Evolutionary conservation across 2,113 vertebrate species (phyloP), one percentile per base, ranked within the genome.

Genomic region (Progne subis): DNA sequence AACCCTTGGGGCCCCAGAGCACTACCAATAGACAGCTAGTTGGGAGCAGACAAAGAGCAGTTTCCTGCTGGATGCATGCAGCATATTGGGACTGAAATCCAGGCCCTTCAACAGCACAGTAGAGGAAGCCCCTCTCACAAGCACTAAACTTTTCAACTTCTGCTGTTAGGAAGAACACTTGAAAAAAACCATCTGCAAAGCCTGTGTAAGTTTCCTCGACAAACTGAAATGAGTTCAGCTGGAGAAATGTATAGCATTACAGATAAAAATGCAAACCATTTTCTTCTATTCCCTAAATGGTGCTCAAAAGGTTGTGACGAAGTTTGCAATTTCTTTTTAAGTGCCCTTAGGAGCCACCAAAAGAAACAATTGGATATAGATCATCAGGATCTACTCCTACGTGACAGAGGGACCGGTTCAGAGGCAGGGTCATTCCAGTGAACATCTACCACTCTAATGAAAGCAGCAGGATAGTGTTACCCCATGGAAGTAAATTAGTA

Each of bases 251-350:
- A 56, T 82, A 92, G 71, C 79, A 86, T 34, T 72, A 81, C 76
- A 39, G 61, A 93, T 90, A 94, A 83, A 95, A 96, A 97, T 92
- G 86, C 81, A 86, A 88, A 92, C 92, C 69, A 94, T 89, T 94
- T 83, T 71, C 88, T 85, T 93, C 82, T 89, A 23, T 76, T 88
- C 14, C 91, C 34, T 0, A 2, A 96, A 94, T 55, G 6, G 50
- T 0, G 5, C 70, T 86, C n/a, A 47, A 34, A 82, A 91, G 68
- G 69, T 68, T 94, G 47, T n/a, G 64, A 95, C 95, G 94, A 96
- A 96, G 92, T 94, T 79, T 82, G 92, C 44, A 78, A 88, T 97
- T 94, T 93, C 88, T 96, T 96, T 91, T 12, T 34, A 70, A 81
- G 88, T 75, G 69, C 92, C 93, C 87, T 81, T 61, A 96, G 82